Conservation (phyloP, 1,140 invertebrate genomes). For the Drosophila mayri region DNA sequence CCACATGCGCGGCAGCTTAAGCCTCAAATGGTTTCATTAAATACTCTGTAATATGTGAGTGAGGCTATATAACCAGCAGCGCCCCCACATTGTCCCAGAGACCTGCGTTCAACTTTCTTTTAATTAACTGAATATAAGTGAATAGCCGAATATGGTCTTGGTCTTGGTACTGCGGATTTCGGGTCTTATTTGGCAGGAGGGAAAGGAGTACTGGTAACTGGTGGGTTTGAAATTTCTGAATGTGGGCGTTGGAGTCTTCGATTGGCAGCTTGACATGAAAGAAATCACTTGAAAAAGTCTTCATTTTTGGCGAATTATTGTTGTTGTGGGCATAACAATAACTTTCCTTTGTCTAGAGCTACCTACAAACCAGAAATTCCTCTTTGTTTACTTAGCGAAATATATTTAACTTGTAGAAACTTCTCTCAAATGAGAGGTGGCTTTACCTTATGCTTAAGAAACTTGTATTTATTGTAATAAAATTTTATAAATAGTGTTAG, state of each 20-base stretch:
- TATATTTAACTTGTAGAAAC: not conserved
- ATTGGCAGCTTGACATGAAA: constrained; percentile 56
- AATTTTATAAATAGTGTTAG: not conserved
- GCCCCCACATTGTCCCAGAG: constrained; percentile 49
- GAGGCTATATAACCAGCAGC: constrained; percentile 15
- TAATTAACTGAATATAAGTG: constrained; percentile 71
- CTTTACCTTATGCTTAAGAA: not conserved
- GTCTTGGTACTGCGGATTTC: constrained; percentile 20
- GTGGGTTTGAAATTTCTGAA: constrained; percentile 9
- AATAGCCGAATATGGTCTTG: constrained; percentile 46
- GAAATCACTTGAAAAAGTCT: constrained; percentile 67
- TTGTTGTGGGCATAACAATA: constrained; percentile 26
- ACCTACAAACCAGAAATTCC: constrained; percentile 32
- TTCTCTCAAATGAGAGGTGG: not conserved
- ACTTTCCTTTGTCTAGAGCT: constrained; percentile 54
- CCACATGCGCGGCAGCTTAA: constrained; percentile 54
- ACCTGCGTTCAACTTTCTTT: constrained; percentile 68
- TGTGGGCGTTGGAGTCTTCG: constrained; percentile 51
- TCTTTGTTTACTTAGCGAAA: not conserved
- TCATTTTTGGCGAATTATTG: constrained; percentile 21
- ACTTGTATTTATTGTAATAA: not conserved
- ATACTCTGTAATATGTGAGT: not conserved
- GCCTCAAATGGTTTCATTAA: constrained; percentile 72
- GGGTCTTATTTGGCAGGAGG: constrained; percentile 14
- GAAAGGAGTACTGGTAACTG: constrained; percentile 7